Conservation (phyloP, 2,113 vertebrate species). For the Chroicocephalus ridibundus region DNA sequence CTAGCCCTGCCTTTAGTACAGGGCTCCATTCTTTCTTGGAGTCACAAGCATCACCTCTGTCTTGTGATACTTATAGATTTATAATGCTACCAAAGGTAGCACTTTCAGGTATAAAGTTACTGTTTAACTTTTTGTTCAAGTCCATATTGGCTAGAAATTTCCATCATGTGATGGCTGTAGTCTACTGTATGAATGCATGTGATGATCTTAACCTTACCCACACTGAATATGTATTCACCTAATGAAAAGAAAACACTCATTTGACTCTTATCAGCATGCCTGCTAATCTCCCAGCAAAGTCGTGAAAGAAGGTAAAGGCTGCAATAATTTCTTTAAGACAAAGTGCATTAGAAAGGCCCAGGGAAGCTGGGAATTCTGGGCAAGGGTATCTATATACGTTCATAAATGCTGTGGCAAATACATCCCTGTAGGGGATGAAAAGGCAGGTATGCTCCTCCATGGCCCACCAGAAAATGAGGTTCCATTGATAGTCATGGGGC, state of each 20-base stretch:
- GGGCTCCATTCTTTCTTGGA: neutral
- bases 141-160: neutral
- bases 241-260: neutral
- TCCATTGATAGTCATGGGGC: too few relatives aligned
- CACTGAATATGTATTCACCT: neutral
- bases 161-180: neutral
- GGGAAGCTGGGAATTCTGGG: neutral
- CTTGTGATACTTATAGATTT: neutral
- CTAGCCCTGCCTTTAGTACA: neutral
- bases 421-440: neutral
- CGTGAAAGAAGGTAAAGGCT: neutral
- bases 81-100: neutral
- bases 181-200: neutral
- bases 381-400: neutral
- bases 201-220: neutral
- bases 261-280: neutral
- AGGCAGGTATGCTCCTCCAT: neutral
- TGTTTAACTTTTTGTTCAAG: neutral
- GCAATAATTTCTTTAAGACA: neutral
- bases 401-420: neutral
- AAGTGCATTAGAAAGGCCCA: neutral
- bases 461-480: neutral
- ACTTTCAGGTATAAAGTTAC: neutral
- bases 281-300: neutral
- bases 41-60: neutral